phyloP scores from a whole-genome alignment of 2,888 invertebrate genomes.

The Pyrgus malvae region DNA sequence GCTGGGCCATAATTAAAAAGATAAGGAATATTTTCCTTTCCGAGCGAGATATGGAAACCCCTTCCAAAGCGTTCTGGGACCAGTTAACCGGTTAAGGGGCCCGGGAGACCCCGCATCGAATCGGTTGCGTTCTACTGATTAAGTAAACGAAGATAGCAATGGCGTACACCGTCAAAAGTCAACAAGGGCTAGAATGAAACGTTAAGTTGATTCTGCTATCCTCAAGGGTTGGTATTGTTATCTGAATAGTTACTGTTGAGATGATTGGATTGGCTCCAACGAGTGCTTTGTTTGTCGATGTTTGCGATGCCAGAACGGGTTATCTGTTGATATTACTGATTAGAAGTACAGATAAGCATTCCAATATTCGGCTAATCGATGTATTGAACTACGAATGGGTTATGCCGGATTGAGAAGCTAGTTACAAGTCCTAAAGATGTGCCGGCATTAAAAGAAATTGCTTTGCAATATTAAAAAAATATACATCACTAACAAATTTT shows the following conservation, averaged over 20 bases:
- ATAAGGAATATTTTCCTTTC: constrained; percentile 78
- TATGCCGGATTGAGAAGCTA: not conserved
- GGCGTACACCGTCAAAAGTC: constrained; percentile 76
- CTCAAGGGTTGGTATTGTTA: constrained; percentile 75
- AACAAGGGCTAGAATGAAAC: constrained; percentile 74
- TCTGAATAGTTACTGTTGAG: constrained; percentile 75
- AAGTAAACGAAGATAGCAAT: constrained; percentile 81
- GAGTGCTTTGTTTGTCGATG: constrained; percentile 63
- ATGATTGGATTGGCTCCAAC: constrained; percentile 76
- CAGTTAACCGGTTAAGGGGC: constrained; percentile 72
- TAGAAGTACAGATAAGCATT: constrained; percentile 36
- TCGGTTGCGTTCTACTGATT: constrained; percentile 72
- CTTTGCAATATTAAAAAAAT: no score
- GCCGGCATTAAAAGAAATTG: no score
- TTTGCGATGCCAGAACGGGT: constrained; percentile 45
- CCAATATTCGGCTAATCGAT: constrained; percentile 34
- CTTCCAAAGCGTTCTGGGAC: constrained; percentile 54
- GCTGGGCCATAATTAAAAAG: constrained; percentile 78
- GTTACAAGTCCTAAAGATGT: no score
- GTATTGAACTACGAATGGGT: constrained; percentile 15
- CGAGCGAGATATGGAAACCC: constrained; percentile 60
- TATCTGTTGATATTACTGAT: constrained; percentile 40
- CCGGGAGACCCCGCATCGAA: constrained; percentile 65
- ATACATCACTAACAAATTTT: no score
- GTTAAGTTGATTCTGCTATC: constrained; percentile 76